Evolutionary conservation across 2,888 invertebrate species (phyloP), one percentile per base, ranked within the genome.

Genomic region (Hypercompe scribonia): DNA sequence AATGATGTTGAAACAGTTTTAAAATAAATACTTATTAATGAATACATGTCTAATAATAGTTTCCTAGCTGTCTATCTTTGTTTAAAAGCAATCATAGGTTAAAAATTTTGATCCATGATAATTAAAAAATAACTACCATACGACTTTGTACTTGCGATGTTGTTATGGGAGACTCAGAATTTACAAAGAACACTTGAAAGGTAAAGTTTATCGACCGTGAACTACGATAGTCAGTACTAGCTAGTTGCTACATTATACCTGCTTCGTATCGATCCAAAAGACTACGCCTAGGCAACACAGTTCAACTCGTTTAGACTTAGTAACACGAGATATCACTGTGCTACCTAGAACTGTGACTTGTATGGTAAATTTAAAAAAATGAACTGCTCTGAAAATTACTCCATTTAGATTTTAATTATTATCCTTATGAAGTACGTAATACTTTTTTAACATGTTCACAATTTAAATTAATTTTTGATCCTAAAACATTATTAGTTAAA

Each of bases 221-320:
- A 73, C 24, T 65, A 54, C 54, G 79, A 80, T 81, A 71, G 77
- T 81, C 77, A 78, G 80, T 75, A 81, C 78, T 77, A 50, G 70
- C 75, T 70, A 70, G 70, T 75, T 70, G 67, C 75, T 81, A 77
- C 77, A 77, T 73, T 65, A 68, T 72, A 77, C 78, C 80, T 81
- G 77, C 80, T 71, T 81, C 73, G 74, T 86, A 88, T 88, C 79
- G 88, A 88, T 88, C 86, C 81, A 71, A 74, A 78, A 77, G 77
- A 73, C 80, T 81, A 75, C 75, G 76, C 73, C 75, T 84, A 74
- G 76, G 74, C 71, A 76, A 31, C 70, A 73, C 66, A 74, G 73
- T 72, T 67, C 64, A 73, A 74, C 74, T 72, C 58, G 70, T 73
- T 66, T 70, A 76, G 67, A 77, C 67, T 73, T 74, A 31, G 21